Percentiles rank a stretch among this genome's conserved stretches.
Evolutionary conservation across 30 jellyfish, hydroid and myxozoan species (phyloP).

Genomic region (Mastigias papua): DNA sequence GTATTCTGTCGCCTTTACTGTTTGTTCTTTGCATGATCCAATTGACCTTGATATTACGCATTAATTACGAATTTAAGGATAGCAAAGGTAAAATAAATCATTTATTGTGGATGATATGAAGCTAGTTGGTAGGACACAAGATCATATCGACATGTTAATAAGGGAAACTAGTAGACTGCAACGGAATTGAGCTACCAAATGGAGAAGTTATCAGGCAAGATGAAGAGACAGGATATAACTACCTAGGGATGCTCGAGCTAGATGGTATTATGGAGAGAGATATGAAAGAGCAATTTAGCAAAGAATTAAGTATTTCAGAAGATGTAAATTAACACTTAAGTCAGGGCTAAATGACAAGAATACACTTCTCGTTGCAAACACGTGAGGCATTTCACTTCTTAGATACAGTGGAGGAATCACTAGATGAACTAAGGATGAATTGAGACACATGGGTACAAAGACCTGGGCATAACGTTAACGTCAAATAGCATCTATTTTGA

Average conservation of each 20-base stretch:
- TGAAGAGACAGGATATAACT: slow-evolving; percentile 12
- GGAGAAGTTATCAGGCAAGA: background rate
- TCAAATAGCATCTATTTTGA: no score
- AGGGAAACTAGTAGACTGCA: slow-evolving; percentile 9
- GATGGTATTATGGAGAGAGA: no score
- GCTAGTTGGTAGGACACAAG: no score
- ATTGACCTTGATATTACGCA: no score
- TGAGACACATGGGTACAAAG: slow-evolving; percentile 14
- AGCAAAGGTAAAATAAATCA: no score
- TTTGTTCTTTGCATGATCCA: no score
- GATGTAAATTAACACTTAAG: background rate
- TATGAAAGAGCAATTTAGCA: background rate
- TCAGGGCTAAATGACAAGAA: background rate
- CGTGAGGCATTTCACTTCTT: slow-evolving; percentile 10
- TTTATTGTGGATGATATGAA: no score
- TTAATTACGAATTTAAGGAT: no score
- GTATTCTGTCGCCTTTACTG: no score
- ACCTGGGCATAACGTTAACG: no score
- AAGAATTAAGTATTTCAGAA: slow-evolving; percentile 14
- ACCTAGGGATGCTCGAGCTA: slow-evolving; percentile 20
- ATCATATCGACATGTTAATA: no score
- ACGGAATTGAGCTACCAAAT: background rate
- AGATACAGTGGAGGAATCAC: slow-evolving; percentile 19
- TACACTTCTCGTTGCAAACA: background rate
- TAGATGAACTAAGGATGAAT: slow-evolving; percentile 25